A percentile compares a stretch with the other conserved stretches of the same genome.
These are phyloP conservation scores for Zhengitettix transpicula DNA, from an alignment of 2,888 invertebrate genomes.

Conservation along the genomic window DNA sequence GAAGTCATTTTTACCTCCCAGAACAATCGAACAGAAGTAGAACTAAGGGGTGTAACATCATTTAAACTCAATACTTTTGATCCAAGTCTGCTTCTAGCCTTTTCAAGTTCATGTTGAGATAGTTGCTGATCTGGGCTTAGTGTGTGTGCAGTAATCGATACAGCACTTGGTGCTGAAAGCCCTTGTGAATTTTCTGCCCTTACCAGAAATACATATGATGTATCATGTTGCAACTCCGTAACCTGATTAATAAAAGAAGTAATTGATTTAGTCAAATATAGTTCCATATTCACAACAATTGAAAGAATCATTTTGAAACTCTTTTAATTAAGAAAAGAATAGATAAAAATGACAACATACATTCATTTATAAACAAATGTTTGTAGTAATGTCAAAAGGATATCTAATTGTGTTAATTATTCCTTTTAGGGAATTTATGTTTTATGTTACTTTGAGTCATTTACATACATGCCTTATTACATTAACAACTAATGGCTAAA, in stretches of 20 bases:
- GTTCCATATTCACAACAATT: too few species aligned
- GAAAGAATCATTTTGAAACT: too few species aligned
- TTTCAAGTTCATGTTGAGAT: constrained; percentile 58
- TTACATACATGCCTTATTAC: too few species aligned
- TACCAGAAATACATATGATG: constrained; percentile 70
- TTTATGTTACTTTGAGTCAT: too few species aligned
- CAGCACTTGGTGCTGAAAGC: constrained; percentile 62
- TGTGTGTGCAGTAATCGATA: constrained; percentile 56
- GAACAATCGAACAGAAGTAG: constrained; percentile 61
- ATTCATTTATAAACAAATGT: too few species aligned
- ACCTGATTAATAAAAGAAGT: constrained; percentile 24
- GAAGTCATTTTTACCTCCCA: constrained; percentile 77
- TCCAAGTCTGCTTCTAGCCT: constrained; percentile 58
- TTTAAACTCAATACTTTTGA: constrained; percentile 61
- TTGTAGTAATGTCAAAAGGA: too few species aligned
- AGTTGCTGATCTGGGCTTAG: constrained; percentile 27
- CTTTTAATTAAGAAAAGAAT: neutral
- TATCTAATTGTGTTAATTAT: too few species aligned
- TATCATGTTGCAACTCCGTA: constrained; percentile 54
- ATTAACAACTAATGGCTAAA: too few species aligned
- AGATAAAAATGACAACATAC: too few species aligned
- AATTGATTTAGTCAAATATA: neutral
- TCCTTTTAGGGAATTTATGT: too few species aligned
- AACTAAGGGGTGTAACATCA: constrained; percentile 45
- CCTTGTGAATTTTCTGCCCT: constrained; percentile 76